These are phyloP conservation scores for Priocnemis perturbator DNA, from an alignment of 2,888 invertebrate genomes.

Conservation along the genomic window DNA sequence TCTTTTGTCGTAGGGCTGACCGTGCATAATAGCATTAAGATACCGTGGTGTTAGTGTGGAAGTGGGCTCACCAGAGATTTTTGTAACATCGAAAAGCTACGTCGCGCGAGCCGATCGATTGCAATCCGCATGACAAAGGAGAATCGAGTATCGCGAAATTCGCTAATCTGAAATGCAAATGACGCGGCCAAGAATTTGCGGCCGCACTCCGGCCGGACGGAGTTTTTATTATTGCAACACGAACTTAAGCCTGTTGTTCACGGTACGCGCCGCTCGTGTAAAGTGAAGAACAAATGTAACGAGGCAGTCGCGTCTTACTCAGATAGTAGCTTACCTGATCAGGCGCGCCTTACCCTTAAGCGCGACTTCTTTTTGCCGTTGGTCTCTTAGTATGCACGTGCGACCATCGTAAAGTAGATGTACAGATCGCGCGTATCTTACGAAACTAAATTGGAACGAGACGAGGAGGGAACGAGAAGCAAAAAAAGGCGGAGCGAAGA, in stretches of 20 bases:
- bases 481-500: conserved; percentile 23
- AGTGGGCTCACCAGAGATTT: too few species aligned
- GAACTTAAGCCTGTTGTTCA: conserved; percentile 53
- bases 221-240: conserved; percentile 46
- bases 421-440: conserved; percentile 60
- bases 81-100: not conserved
- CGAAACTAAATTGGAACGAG: conserved; percentile 58
- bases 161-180: conserved; percentile 46
- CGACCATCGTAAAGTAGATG: conserved; percentile 59
- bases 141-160: conserved; percentile 29
- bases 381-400: conserved; percentile 50
- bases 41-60: too few species aligned
- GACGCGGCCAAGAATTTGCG: conserved; percentile 12
- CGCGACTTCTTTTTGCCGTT: conserved; percentile 45
- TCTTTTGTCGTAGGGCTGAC: too few species aligned
- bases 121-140: conserved; percentile 26
- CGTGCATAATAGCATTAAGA: too few species aligned
- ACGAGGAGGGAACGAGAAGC: conserved; percentile 37
- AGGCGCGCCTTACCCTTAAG: conserved; percentile 50
- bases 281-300: conserved; percentile 58
- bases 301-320: conserved; percentile 54
- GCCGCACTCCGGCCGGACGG: conserved; percentile 8
- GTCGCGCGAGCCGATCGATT: conserved; percentile 14
- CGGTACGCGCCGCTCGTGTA: conserved; percentile 44
- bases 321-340: conserved; percentile 58